phyloP scores from a whole-genome alignment of 2,113 vertebrate species.

The Herpailurus yagouaroundi region DNA sequence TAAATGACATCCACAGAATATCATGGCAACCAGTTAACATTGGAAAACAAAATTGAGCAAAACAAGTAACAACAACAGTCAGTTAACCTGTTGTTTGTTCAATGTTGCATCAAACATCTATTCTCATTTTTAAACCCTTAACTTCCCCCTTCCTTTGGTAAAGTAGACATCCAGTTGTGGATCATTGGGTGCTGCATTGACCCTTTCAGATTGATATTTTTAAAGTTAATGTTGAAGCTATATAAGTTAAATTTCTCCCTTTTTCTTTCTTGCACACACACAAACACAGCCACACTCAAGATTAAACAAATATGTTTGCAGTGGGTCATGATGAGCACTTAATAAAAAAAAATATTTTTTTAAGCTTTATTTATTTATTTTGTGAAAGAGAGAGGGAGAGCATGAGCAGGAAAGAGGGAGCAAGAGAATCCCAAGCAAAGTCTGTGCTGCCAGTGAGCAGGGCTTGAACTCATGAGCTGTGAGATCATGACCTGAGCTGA shows the following conservation, averaged over 20 bases:
- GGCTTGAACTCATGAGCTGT: no score
- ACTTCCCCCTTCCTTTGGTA: not conserved
- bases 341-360: not conserved
- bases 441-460: no score
- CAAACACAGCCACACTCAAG: not conserved
- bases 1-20: constrained; percentile 29
- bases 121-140: constrained; percentile 9
- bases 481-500: no score
- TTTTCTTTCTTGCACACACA: not conserved
- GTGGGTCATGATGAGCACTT: not conserved
- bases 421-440: no score
- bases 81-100: constrained; percentile 23
- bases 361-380: no score
- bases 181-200: not conserved
- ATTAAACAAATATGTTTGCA: not conserved
- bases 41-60: constrained; percentile 41
- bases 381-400: no score
- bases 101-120: not conserved
- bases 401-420: no score
- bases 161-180: not conserved
- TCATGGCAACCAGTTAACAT: constrained; percentile 32
- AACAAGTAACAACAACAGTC: not conserved
- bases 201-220: not conserved
- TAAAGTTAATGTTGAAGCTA: not conserved
- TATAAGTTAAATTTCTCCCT: not conserved